Conservation (phyloP, 2,888 invertebrate species). For the Encarsia formosa region DNA sequence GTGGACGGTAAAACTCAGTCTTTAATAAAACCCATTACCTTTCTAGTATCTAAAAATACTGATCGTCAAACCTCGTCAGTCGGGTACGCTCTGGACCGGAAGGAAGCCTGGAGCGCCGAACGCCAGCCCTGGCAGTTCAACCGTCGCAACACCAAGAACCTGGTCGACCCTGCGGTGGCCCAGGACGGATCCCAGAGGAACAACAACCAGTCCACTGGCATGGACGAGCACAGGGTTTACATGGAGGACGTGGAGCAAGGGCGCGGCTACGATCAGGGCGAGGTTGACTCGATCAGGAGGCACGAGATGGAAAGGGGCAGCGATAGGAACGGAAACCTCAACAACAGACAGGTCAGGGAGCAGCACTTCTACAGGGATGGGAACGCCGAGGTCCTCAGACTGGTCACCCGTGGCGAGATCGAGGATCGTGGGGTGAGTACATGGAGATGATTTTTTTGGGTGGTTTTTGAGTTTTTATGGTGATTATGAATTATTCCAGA, state of each 20-base stretch:
- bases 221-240: conserved; percentile 16
- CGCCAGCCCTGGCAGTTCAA: conserved; percentile 70
- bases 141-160: conserved; percentile 56
- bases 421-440: no score
- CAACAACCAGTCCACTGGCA: background rate
- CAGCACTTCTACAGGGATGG: conserved; percentile 80
- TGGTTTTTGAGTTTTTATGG: no score
- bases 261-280: conserved; percentile 55
- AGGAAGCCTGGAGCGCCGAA: conserved; percentile 86
- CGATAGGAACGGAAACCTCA: conserved; percentile 49
- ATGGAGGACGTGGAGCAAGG: conserved; percentile 58
- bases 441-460: no score
- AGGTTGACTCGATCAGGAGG: conserved; percentile 69
- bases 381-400: conserved; percentile 75
- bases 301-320: conserved; percentile 77
- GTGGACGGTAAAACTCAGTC: conserved; percentile 29
- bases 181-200: background rate
- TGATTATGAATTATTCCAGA: no score
- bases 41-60: background rate
- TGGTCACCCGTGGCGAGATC: conserved; percentile 70
- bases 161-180: no score
- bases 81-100: conserved; percentile 41
- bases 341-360: conserved; percentile 57
- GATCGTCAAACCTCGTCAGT: background rate
- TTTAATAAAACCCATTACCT: background rate